These are phyloP conservation scores for Gerris lacustris DNA, from an alignment of 2,888 invertebrate species.

Conservation along the genomic window DNA sequence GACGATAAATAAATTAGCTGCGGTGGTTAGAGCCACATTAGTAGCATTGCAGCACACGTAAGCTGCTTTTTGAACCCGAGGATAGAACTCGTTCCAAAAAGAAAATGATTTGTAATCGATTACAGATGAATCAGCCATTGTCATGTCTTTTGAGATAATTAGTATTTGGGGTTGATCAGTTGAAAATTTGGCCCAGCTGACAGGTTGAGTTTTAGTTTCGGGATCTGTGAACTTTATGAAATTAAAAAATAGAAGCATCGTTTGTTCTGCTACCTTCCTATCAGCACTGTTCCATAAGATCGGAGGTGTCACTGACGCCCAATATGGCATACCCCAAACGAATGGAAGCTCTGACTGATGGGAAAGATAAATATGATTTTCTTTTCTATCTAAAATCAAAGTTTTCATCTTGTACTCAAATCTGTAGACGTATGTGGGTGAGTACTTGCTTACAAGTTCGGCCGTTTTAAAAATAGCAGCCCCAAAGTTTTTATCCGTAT, in stretches of 20 bases:
- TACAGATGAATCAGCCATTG: slow-evolving; percentile 54
- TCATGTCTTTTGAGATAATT: slow-evolving; percentile 62
- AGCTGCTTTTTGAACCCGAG: slow-evolving; percentile 58
- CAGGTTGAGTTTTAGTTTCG: slow-evolving; percentile 48
- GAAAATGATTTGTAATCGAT: slow-evolving; percentile 65
- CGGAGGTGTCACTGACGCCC: slow-evolving; percentile 44
- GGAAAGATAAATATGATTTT: slow-evolving; percentile 37
- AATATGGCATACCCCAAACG: slow-evolving; percentile 67
- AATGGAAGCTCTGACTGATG: slow-evolving; percentile 72
- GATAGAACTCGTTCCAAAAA: slow-evolving; percentile 77
- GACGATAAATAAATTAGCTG: neutral
- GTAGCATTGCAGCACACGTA: slow-evolving; percentile 59
- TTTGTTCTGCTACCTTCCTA: slow-evolving; percentile 62
- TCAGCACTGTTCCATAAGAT: slow-evolving; percentile 58
- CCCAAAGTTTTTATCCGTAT: slow-evolving; percentile 62
- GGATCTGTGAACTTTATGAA: slow-evolving; percentile 60
- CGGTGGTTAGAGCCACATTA: neutral
- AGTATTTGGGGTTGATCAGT: slow-evolving; percentile 55
- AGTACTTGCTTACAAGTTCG: slow-evolving; percentile 46
- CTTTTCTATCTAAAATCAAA: neutral
- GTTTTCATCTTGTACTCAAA: slow-evolving; percentile 46
- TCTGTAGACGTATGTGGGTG: slow-evolving; percentile 55
- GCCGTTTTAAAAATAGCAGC: slow-evolving; percentile 59
- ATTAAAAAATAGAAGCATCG: slow-evolving; percentile 70
- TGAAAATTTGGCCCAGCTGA: slow-evolving; percentile 61